These are phyloP conservation scores for Pavo muticus DNA, from an alignment of 2,113 vertebrate genomes.

Conservation along the genomic window DNA sequence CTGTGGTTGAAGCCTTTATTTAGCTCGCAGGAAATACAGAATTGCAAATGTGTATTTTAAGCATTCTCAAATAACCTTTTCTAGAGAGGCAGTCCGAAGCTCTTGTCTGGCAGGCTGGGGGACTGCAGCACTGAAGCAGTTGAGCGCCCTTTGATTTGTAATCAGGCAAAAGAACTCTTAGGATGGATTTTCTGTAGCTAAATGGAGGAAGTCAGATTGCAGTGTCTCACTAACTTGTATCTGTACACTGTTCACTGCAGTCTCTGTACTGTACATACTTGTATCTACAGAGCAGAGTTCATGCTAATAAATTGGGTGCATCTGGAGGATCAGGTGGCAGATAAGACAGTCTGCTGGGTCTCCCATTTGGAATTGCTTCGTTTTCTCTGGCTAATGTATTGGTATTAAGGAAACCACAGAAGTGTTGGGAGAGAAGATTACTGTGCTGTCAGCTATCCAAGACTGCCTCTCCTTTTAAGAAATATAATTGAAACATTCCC, in stretches of 20 bases:
- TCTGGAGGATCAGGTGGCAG: neutral
- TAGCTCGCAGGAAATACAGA: neutral
- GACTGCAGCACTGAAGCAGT: neutral
- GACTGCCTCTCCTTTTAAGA: neutral
- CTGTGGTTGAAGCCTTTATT: neutral
- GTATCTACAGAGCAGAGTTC: neutral
- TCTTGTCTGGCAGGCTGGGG: neutral
- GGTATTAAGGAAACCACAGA: neutral
- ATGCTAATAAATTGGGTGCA: neutral
- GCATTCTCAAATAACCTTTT: neutral
- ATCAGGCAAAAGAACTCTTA: neutral
- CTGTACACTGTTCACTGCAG: neutral
- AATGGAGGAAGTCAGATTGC: neutral
- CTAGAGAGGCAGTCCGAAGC: too few relatives aligned
- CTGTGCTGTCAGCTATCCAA: neutral
- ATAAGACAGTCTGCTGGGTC: neutral
- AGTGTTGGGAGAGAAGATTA: neutral
- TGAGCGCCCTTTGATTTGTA: neutral
- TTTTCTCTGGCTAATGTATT: neutral
- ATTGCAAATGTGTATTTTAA: neutral
- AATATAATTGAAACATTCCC: constrained; percentile 4
- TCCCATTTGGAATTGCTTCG: neutral
- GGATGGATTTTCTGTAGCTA: neutral
- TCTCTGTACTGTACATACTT: too few relatives aligned
- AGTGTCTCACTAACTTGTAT: neutral